Base-by-base conservation (phyloP, 2,888 invertebrate species). In the Hyposoter didymator region DNA sequence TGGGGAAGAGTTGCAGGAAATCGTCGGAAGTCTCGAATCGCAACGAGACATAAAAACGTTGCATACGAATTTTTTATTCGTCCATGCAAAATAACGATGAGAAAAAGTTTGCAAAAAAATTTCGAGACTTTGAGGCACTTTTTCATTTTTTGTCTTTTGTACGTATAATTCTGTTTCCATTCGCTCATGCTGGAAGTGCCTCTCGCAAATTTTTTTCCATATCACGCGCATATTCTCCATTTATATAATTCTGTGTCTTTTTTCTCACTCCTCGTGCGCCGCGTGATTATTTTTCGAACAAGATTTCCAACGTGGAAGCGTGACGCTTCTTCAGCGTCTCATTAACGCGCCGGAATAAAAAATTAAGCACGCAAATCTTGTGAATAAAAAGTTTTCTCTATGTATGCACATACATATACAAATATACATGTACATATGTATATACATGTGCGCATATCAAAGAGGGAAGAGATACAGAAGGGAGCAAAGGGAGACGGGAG, bases 391-490 rank as follows among this genome's bases (percentile, higher is more conserved):
- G 49, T 22, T 22, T n/a, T 28, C 19, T 62, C 47, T 28, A 47
- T 49, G 39, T 39, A 39, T 35, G 28, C 14, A 47, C 4, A 47
- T 28, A 28, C 10, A 28, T 59, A 59, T 14, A 28, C 4, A 28
- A 28, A 59, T 28, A n/a, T n/a, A n/a, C n/a, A n/a, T n/a, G n/a
- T n/a, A 28, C 28, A 39, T 39, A 39, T 39, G 7, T 39, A 47
- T 8, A 47, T 28, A 59, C 0, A 14, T 59, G 28, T 14, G 6
- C 1, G 59, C 59, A 59, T 28, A 59, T 59, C 8, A 59, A 59
- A 59, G 14, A 59, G 12, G 47, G 45, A 81, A 69, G 55, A 72
- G 49, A 78, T 28, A 78, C 28, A 52, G 81, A 66, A 45, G 10
- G 14, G 66, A 7, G 45, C 45, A 43, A 32, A 19, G 52, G 55